Percentiles rank a stretch among this genome's conserved stretches.
Conservation (phyloP, 2,888 invertebrate species). For the Ophion costatus region DNA sequence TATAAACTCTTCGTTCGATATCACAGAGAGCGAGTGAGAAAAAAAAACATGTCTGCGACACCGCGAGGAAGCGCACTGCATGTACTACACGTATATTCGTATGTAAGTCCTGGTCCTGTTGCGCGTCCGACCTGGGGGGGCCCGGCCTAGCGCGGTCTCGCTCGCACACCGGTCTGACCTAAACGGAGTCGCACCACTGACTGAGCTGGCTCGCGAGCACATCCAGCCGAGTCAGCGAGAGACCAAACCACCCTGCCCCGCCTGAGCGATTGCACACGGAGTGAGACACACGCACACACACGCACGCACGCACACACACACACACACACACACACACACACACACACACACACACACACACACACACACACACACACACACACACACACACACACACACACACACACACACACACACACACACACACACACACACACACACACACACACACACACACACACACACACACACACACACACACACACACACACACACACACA, state of each 20-base stretch:
- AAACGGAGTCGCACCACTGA: constrained; percentile 81
- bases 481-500: too few relatives aligned
- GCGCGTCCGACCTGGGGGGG: constrained; percentile 54
- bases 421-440: too few relatives aligned
- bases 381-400: too few relatives aligned
- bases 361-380: too few relatives aligned
- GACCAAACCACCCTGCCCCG: constrained; percentile 47
- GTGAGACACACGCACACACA: constrained; percentile 7
- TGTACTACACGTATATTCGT: constrained; percentile 35
- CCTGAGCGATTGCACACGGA: constrained; percentile 47
- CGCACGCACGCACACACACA: background rate
- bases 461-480: too few relatives aligned
- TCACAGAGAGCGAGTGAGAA: constrained; percentile 42
- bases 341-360: too few relatives aligned
- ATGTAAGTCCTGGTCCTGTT: constrained; percentile 61
- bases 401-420: too few relatives aligned
- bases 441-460: too few relatives aligned
- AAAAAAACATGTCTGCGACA: constrained; percentile 19
- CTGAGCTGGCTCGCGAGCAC: constrained; percentile 72
- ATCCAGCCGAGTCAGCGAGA: constrained; percentile 53
- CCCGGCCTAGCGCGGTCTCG: constrained; percentile 26
- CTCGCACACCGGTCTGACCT: constrained; percentile 73
- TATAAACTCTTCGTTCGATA: constrained; percentile 12
- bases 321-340: background rate
- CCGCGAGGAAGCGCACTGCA: constrained; percentile 14